A percentile compares a stretch with the other conserved stretches of the same genome.
These are phyloP conservation scores for Macheiramphus alcinus DNA, from an alignment of 2,113 vertebrate genomes.

Conservation along the genomic window DNA sequence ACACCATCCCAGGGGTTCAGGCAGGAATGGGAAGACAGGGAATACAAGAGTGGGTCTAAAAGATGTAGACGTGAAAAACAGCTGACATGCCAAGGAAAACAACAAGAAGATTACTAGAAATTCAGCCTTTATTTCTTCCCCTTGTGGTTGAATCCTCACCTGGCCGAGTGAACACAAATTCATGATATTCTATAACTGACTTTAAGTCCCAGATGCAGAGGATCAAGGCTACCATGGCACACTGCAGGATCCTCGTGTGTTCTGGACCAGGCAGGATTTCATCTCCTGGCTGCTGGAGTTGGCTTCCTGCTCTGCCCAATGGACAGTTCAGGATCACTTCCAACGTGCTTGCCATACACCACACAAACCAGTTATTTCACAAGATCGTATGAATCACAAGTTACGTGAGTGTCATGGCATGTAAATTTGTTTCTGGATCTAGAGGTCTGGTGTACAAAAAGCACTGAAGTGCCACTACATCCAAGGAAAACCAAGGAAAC, in stretches of 20 bases:
- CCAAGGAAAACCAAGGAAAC: background rate
- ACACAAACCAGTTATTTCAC: background rate
- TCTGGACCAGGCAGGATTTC: background rate
- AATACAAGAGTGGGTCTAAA: background rate
- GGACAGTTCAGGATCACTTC: background rate
- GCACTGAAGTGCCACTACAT: background rate
- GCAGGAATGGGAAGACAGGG: background rate
- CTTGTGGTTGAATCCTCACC: background rate
- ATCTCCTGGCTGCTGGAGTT: background rate
- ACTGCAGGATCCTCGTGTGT: rapidly evolving
- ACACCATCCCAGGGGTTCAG: background rate
- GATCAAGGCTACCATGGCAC: background rate
- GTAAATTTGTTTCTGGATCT: background rate
- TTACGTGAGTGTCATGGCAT: background rate
- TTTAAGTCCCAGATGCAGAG: background rate
- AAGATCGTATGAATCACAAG: background rate
- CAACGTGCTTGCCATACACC: background rate
- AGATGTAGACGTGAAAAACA: background rate
- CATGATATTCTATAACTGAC: background rate
- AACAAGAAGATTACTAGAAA: background rate
- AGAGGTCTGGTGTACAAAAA: background rate
- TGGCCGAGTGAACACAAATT: background rate
- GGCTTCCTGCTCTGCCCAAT: background rate
- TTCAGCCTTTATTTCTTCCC: background rate
- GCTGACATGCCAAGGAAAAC: background rate